Evolutionary conservation across 2,797 vertebrate species (phyloP).

Genomic region (Centropyge bicolor): DNA sequence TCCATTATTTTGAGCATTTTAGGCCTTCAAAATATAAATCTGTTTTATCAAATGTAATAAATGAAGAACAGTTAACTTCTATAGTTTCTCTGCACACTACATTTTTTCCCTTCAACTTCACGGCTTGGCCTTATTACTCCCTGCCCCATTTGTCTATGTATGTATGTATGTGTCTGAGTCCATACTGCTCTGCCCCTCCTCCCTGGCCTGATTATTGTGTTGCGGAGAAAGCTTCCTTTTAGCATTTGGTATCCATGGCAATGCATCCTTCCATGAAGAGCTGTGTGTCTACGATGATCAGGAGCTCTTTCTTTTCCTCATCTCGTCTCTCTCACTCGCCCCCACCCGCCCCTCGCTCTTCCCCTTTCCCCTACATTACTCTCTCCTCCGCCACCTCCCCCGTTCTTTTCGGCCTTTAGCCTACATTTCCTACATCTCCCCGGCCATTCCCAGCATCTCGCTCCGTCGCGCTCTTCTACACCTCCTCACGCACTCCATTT

Average conservation of each 20-base stretch:
- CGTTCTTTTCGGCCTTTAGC: constrained; percentile 23
- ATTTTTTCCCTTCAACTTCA: background rate
- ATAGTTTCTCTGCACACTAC: background rate
- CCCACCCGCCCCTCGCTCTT: constrained; percentile 44
- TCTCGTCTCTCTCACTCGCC: constrained; percentile 33
- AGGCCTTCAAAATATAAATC: background rate
- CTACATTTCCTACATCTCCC: constrained; percentile 30
- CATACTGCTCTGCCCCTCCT: constrained; percentile 60
- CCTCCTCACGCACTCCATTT: background rate
- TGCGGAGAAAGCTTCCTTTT: constrained; percentile 75
- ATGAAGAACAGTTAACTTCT: background rate
- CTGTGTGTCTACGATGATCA: constrained; percentile 71
- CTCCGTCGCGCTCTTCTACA: background rate
- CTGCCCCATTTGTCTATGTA: constrained; percentile 65
- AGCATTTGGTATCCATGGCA: constrained; percentile 84
- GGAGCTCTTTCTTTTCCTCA: constrained; percentile 60
- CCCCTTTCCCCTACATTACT: constrained; percentile 62
- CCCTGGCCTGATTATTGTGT: constrained; percentile 81
- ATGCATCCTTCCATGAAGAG: constrained; percentile 71
- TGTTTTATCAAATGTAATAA: background rate
- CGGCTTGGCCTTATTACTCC: constrained; percentile 29
- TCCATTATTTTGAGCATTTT: background rate
- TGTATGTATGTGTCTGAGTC: constrained; percentile 18
- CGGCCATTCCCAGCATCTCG: background rate
- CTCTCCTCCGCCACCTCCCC: constrained; percentile 16